A percentile compares a stretch with the other conserved stretches of the same genome.
Conservation (phyloP, 2,113 vertebrate species). For the Stegostoma tigrinum region DNA sequence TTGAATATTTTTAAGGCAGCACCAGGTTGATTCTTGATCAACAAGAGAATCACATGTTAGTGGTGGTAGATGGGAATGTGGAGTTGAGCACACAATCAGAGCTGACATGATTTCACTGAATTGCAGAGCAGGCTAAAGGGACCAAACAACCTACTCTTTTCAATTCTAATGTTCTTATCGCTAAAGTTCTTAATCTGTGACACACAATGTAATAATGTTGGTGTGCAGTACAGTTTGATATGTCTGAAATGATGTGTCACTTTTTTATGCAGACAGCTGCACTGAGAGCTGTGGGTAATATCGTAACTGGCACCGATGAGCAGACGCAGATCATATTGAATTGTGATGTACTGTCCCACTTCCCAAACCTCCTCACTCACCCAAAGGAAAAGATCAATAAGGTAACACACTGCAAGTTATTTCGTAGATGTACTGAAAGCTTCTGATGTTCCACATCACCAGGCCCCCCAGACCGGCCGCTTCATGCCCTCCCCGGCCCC, state of each 20-base stretch:
- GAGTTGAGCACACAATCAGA: no score
- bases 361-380: slow-evolving; percentile 91
- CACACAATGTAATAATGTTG: neutral
- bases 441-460: no score
- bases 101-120: no score
- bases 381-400: slow-evolving; percentile 99
- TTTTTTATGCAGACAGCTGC: slow-evolving; percentile 76
- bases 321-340: slow-evolving; percentile 98
- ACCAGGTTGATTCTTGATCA: no score
- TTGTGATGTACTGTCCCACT: slow-evolving; percentile 93
- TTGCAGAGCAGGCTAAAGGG: no score
- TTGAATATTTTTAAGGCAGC: no score
- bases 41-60: no score
- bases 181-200: neutral
- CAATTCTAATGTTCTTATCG: neutral
- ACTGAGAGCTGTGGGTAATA: slow-evolving; percentile 94
- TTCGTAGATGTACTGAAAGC: neutral
- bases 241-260: slow-evolving; percentile 41
- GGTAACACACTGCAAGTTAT: slow-evolving; percentile 53
- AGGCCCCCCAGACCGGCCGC: no score
- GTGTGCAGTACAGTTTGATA: neutral
- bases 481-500: no score
- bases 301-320: slow-evolving; percentile 95
- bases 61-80: no score
- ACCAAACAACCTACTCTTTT: no score